Percentiles rank a stretch among this genome's conserved stretches.
These are phyloP conservation scores for Synergus gifuensis DNA, from an alignment of 2,888 invertebrate genomes.

Conservation along the genomic window DNA sequence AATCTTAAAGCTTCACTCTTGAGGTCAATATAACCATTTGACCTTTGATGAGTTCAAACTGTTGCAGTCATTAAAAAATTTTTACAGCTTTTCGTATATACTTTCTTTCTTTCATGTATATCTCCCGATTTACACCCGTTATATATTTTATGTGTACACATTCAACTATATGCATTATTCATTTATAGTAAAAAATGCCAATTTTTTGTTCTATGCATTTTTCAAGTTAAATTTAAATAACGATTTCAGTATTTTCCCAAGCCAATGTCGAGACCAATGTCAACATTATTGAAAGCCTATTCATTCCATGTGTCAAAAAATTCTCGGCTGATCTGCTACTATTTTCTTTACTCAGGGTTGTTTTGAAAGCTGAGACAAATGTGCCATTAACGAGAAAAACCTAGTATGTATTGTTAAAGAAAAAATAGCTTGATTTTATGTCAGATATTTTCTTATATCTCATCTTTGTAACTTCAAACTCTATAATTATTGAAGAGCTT, in stretches of 20 bases:
- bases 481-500: not conserved
- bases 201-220: not conserved
- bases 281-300: slow-evolving; percentile 17
- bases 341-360: not conserved
- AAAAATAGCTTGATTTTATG: not conserved
- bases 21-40: slow-evolving; percentile 36
- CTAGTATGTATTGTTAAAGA: slow-evolving; percentile 14
- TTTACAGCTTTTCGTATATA: slow-evolving; percentile 1
- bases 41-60: slow-evolving; percentile 26
- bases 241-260: not conserved
- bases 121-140: not conserved
- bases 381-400: slow-evolving; percentile 19
- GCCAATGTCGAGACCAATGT: not conserved
- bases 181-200: not conserved
- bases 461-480: not conserved
- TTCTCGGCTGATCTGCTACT: not conserved
- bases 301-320: slow-evolving; percentile 2
- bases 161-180: too few species aligned
- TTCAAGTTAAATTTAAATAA: not conserved
- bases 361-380: slow-evolving; percentile 33
- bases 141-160: too few species aligned
- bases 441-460: not conserved
- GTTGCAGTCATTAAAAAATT: not conserved
- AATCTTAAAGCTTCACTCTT: slow-evolving; percentile 30
- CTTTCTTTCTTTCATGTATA: not conserved